Evolutionary conservation across 2,797 vertebrate species (phyloP), one percentile per base, ranked within the genome.

Genomic region (Gymnothorax javanicus): DNA sequence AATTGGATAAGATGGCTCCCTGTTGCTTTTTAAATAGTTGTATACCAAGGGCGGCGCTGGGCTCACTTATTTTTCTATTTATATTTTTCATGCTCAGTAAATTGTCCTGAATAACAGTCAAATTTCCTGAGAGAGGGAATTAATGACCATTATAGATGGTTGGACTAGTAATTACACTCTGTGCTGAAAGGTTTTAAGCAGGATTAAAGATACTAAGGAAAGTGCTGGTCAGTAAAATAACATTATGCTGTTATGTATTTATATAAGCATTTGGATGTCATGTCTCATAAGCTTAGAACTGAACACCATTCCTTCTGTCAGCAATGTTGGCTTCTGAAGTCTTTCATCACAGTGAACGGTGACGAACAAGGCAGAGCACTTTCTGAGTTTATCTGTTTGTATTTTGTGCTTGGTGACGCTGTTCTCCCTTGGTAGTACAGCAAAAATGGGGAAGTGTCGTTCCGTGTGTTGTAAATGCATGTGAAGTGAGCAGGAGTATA

Each of bases 1-100:
- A 56, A 82, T 58, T 82, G 71, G 71, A 73, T 73, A 43, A 73
- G 71, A 33, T 73, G 71, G 71, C 71, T 12, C 71, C 71, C 25
- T 73, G 71, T 73, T 73, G 71, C 71, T 73, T 43, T 43, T 43
- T 73, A 73, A 73, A 33, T 73, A 73, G 4, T 73, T 43, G 13
- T 73, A 33, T 73, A 33, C 71, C 43, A 43, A 13, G 71, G 33
- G 71, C 13, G 25, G 71, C 20, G 4, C 25, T 33, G 27, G 33
- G 71, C 27, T 43, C 23, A 15, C 71, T 73, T 73, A 43, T 73
- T 73, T 33, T 12, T 73, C 33, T 33, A 25, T 67, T 67, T n/a
- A 67, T 43, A 73, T 73, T 33, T 73, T 43, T 73, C 27, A 73
- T 43, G 71, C 71, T 43, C 64, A 9, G 64, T 7, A 67, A 67